These are phyloP conservation scores for Prunella himalayana DNA, from an alignment of 2,113 vertebrate genomes.

Conservation along the genomic window DNA sequence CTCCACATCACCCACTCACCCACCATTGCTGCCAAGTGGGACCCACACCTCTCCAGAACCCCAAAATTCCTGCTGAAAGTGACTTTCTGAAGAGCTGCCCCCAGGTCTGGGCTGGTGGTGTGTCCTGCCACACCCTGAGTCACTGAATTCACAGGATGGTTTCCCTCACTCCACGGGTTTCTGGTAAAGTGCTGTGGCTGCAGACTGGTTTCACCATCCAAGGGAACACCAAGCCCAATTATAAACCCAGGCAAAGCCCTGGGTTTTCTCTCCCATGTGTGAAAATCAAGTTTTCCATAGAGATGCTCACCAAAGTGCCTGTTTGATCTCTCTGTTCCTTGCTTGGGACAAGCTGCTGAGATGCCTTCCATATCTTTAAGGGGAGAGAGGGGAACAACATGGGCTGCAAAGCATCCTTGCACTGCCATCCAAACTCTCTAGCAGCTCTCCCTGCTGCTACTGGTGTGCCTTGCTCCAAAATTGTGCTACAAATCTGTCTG, in stretches of 20 bases:
- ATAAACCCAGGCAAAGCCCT: neutral
- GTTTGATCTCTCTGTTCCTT: neutral
- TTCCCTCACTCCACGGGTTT: accelerated
- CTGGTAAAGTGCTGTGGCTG: neutral
- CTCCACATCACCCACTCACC: neutral
- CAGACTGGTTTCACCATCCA: neutral
- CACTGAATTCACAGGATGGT: accelerated
- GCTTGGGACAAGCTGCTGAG: neutral
- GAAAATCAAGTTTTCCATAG: neutral
- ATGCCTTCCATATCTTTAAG: neutral
- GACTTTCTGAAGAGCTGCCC: neutral
- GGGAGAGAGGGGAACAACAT: neutral
- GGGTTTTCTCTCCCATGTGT: neutral
- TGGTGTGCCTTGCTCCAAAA: neutral
- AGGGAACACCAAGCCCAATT: neutral
- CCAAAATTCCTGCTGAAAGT: neutral
- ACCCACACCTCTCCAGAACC: neutral
- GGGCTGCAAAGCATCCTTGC: neutral
- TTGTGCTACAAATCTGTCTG: neutral
- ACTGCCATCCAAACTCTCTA: neutral
- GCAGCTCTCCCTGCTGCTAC: neutral
- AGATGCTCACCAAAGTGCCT: neutral
- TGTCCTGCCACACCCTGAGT: accelerated
- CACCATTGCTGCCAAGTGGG: neutral
- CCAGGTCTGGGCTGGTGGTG: neutral